Evolutionary conservation across 2,888 invertebrate genomes (phyloP).

Genomic region (Sinelater perroti): DNA sequence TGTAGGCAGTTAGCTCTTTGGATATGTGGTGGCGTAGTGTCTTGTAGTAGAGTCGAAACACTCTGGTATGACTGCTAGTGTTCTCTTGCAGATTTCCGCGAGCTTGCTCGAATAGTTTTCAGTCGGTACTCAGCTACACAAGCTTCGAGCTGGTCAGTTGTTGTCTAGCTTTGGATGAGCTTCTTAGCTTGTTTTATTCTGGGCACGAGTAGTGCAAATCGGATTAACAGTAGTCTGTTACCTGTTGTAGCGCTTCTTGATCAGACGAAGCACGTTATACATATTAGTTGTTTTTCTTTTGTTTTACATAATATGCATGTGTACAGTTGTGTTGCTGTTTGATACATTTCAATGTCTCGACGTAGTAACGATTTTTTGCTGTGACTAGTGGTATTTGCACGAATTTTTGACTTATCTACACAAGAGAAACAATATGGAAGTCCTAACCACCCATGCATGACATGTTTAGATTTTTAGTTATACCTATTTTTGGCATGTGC

Average conservation of each 20-base stretch:
- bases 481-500: too few species aligned
- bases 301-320: background rate
- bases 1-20: conserved; percentile 32
- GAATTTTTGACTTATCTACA: too few species aligned
- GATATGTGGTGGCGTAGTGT: conserved; percentile 37
- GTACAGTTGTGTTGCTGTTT: background rate
- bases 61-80: conserved; percentile 57
- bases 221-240: conserved; percentile 8
- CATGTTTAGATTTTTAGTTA: too few species aligned
- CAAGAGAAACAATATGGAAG: too few species aligned
- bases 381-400: conserved; percentile 13
- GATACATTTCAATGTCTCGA: background rate
- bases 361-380: background rate
- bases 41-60: conserved; percentile 38
- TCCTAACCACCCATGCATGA: too few species aligned
- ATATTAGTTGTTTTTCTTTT: conserved; percentile 5
- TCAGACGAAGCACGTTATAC: conserved; percentile 5
- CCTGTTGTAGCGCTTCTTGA: conserved; percentile 12
- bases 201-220: conserved; percentile 32
- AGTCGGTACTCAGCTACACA: conserved; percentile 66
- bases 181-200: conserved; percentile 34
- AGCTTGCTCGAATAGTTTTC: conserved; percentile 79
- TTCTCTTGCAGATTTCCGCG: conserved; percentile 80
- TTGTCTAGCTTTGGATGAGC: conserved; percentile 50
- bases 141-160: conserved; percentile 62